phyloP scores from a whole-genome alignment of 2,113 vertebrate genomes.

The Zosterops japonicus region DNA sequence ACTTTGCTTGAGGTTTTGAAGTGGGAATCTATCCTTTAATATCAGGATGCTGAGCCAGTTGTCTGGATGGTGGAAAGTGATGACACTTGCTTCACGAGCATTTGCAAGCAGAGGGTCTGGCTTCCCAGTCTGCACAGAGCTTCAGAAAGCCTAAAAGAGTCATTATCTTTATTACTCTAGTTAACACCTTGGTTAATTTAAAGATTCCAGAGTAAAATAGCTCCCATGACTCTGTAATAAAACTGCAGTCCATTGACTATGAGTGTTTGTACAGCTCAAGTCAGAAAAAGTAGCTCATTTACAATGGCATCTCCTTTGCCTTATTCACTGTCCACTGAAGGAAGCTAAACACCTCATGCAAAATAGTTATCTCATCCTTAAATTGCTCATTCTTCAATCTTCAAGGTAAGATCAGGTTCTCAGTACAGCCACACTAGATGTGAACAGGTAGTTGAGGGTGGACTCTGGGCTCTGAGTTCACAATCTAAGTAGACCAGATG shows the following conservation, averaged over 20 bases:
- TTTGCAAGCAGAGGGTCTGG: not conserved
- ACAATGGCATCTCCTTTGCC: not conserved
- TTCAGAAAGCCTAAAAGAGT: not conserved
- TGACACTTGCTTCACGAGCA: not conserved
- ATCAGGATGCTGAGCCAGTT: not conserved
- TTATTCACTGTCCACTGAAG: not conserved
- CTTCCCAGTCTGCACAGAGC: not conserved
- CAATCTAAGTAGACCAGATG: not conserved
- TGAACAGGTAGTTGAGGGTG: not conserved
- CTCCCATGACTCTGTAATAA: slow-evolving; percentile 14
- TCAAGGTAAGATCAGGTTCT: not conserved
- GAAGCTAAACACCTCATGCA: not conserved
- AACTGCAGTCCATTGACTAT: not conserved
- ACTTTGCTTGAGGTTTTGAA: not conserved
- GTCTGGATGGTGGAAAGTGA: not conserved
- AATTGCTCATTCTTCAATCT: not conserved
- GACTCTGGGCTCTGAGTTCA: not conserved
- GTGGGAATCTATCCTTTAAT: not conserved
- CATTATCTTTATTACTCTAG: slow-evolving; percentile 1
- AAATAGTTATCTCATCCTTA: not conserved
- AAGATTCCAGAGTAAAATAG: slow-evolving; percentile 8
- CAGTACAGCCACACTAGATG: not conserved
- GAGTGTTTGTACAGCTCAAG: not conserved
- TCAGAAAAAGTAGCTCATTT: not conserved
- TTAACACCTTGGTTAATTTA: slow-evolving; percentile 50